Conservation (phyloP, 64 coral and sea anemone species). For the Dendrophyllia cribrosa region DNA sequence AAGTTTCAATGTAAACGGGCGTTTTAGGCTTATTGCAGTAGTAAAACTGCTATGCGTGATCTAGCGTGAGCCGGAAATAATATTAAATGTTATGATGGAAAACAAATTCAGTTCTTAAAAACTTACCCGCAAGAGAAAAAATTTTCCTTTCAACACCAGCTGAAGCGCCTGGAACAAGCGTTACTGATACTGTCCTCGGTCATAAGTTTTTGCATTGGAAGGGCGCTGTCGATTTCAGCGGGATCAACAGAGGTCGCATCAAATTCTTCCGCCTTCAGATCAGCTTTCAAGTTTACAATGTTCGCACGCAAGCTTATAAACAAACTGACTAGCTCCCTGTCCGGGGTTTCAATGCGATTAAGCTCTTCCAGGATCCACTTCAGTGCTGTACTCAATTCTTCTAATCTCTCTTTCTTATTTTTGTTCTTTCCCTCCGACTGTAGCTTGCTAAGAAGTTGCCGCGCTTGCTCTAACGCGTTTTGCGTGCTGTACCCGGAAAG, state of each 20-base stretch:
- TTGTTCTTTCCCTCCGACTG: constrained; percentile 86
- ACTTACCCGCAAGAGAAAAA: constrained; percentile 20
- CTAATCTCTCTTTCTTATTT: constrained; percentile 85
- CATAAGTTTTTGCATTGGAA: neutral
- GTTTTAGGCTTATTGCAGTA: neutral
- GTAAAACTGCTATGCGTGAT: neutral
- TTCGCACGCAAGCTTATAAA: constrained; percentile 89
- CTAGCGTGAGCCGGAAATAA: constrained; percentile 17
- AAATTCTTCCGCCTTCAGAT: constrained; percentile 86
- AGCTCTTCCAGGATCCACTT: constrained; percentile 92
- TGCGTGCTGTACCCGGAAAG: constrained; percentile 92
- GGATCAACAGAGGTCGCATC: constrained; percentile 43
- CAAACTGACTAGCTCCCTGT: constrained; percentile 82
- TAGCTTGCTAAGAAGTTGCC: constrained; percentile 66
- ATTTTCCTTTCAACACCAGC: constrained; percentile 74
- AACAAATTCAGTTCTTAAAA: constrained; percentile 2
- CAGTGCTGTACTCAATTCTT: constrained; percentile 84
- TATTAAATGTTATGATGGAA: neutral
- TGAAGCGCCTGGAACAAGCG: constrained; percentile 66
- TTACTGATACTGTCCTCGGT: constrained; percentile 4
- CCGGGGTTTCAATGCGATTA: constrained; percentile 85
- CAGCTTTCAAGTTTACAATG: constrained; percentile 82
- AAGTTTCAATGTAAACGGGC: neutral
- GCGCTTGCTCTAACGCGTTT: constrained; percentile 84
- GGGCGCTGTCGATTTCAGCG: neutral